Conservation (phyloP, 1,140 invertebrate genomes). For the Drosophila saltans region DNA sequence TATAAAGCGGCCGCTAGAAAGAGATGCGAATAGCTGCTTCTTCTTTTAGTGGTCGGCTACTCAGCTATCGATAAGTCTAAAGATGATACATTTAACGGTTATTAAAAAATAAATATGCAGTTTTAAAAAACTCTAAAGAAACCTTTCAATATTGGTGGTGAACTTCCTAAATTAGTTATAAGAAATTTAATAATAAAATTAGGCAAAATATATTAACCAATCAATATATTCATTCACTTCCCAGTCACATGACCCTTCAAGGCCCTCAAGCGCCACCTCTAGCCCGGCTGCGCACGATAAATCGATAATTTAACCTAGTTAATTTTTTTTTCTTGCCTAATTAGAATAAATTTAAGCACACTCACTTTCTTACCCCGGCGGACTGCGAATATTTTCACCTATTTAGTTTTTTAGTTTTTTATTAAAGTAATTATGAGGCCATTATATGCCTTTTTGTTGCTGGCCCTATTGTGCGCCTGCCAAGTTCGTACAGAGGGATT, state of each 20-base stretch:
- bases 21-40: background rate
- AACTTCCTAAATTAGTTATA: too few species aligned
- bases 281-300: constrained; percentile 10
- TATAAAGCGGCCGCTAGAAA: constrained; percentile 19
- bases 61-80: background rate
- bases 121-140: too few species aligned
- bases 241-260: background rate
- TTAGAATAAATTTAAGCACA: constrained; percentile 62
- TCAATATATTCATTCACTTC: background rate
- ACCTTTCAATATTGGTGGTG: too few species aligned
- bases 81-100: background rate
- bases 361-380: background rate
- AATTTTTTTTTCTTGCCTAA: constrained; percentile 56
- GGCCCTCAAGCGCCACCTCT: background rate
- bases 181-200: too few species aligned
- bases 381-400: constrained; percentile 61
- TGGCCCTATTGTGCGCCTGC: constrained; percentile 61
- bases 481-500: constrained; percentile 43
- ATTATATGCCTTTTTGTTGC: constrained; percentile 61
- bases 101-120: background rate
- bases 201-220: background rate
- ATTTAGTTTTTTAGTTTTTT: constrained; percentile 54
- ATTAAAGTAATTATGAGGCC: constrained; percentile 63
- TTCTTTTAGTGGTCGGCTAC: background rate
- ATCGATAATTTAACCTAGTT: constrained; percentile 69